Evolutionary conservation across 2,113 vertebrate species (phyloP).

Genomic region (Pyxicephalus adspersus): DNA sequence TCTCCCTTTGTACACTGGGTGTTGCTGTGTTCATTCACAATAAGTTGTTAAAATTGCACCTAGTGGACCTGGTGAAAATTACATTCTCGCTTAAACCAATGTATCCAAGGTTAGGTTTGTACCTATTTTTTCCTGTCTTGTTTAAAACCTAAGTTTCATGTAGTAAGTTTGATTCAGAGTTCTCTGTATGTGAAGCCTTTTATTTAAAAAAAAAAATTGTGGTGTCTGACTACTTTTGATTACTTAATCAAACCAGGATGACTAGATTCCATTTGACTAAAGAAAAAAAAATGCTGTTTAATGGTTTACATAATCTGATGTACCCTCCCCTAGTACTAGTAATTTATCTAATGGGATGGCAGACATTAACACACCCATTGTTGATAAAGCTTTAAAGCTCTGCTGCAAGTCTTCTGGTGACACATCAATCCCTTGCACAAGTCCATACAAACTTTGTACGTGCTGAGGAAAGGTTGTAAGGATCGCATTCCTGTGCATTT

Average conservation of each 20-base stretch:
- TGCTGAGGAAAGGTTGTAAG: not conserved
- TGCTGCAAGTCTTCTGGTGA: not conserved
- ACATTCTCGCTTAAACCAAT: too few species aligned
- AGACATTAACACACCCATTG: constrained; percentile 20
- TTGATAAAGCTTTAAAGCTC: constrained; percentile 31
- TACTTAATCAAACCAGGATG: constrained; percentile 28
- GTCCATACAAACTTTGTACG: constrained; percentile 12
- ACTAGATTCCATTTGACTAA: not conserved
- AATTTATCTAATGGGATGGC: constrained; percentile 7
- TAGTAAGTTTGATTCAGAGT: too few species aligned
- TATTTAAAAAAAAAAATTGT: too few species aligned
- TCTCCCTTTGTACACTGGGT: too few species aligned
- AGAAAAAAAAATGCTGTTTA: not conserved
- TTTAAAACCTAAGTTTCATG: too few species aligned
- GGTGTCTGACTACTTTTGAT: not conserved
- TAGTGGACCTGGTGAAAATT: too few species aligned
- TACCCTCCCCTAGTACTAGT: constrained; percentile 1
- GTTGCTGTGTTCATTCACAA: too few species aligned
- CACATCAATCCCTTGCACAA: constrained; percentile 23
- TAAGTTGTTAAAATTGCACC: too few species aligned
- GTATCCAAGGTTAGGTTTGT: too few species aligned
- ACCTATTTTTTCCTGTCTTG: too few species aligned
- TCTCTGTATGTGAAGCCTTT: too few species aligned
- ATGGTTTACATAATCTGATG: not conserved
- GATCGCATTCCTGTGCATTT: too few species aligned